These are phyloP conservation scores for Argynnis bischoffii DNA, from an alignment of 2,888 invertebrate genomes.

Conservation along the genomic window DNA sequence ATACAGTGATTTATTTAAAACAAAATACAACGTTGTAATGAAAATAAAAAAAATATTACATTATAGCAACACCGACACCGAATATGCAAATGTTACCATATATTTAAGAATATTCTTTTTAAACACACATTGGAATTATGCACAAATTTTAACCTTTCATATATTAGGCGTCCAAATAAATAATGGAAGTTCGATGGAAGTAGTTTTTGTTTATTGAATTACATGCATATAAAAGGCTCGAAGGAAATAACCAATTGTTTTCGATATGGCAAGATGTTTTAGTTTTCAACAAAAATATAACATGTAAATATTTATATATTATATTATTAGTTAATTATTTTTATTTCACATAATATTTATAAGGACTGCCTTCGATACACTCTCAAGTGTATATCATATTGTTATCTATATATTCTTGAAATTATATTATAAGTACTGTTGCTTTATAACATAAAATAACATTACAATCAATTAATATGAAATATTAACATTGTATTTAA, in stretches of 20 bases:
- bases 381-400: too few relatives aligned
- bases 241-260: too few relatives aligned
- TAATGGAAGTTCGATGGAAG: conserved; percentile 33
- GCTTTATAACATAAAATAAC: background rate
- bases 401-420: too few relatives aligned
- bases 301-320: too few relatives aligned
- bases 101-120: too few relatives aligned
- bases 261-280: too few relatives aligned
- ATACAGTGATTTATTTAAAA: conserved; percentile 46
- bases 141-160: conserved; percentile 22
- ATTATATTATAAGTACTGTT: too few relatives aligned
- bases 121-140: conserved; percentile 17
- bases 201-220: conserved; percentile 6
- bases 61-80: background rate
- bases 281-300: too few relatives aligned
- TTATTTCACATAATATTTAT: too few relatives aligned
- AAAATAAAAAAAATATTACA: conserved; percentile 34
- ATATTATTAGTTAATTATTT: too few relatives aligned
- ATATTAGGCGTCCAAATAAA: conserved; percentile 17
- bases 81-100: background rate
- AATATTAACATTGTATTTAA: too few relatives aligned
- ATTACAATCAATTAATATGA: background rate
- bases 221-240: conserved; percentile 2
- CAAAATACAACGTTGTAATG: conserved; percentile 40
- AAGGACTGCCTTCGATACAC: too few relatives aligned